A percentile compares a stretch with the other conserved stretches of the same genome.
Evolutionary conservation across 2,888 invertebrate genomes (phyloP).

Genomic region (Pegoplata infirma): DNA sequence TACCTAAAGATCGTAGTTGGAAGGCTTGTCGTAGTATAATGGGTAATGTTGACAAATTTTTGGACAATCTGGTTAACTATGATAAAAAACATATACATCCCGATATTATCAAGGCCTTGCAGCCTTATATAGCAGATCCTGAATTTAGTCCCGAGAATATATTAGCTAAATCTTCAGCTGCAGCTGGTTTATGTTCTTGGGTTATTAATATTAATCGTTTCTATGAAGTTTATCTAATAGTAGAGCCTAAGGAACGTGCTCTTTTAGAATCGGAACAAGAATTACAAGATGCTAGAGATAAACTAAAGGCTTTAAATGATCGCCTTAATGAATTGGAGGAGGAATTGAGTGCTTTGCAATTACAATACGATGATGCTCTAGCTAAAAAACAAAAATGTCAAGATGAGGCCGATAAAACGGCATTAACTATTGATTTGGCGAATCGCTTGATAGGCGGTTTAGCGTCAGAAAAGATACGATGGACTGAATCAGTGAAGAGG

Average conservation of each 20-base stretch:
- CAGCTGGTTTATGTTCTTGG: slow-evolving; percentile 96
- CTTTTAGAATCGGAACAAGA: slow-evolving; percentile 91
- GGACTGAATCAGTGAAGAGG: slow-evolving; percentile 84
- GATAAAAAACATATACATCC: slow-evolving; percentile 96
- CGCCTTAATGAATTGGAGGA: slow-evolving; percentile 85
- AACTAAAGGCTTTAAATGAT: slow-evolving; percentile 86
- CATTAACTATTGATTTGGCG: slow-evolving; percentile 92
- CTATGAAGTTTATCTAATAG: slow-evolving; percentile 93
- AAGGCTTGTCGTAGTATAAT: slow-evolving; percentile 93
- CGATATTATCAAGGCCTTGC: slow-evolving; percentile 89
- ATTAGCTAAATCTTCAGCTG: slow-evolving; percentile 91
- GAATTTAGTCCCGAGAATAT: slow-evolving; percentile 93
- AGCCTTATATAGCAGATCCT: slow-evolving; percentile 80
- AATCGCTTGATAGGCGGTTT: slow-evolving; percentile 94
- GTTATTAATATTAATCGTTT: slow-evolving; percentile 94
- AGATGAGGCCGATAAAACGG: slow-evolving; percentile 94
- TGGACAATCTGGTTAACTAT: slow-evolving; percentile 89
- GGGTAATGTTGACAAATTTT: slow-evolving; percentile 92
- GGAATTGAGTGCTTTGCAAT: slow-evolving; percentile 86
- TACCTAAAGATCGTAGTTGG: slow-evolving; percentile 96
- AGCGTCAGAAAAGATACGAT: slow-evolving; percentile 93
- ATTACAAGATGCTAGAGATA: slow-evolving; percentile 88
- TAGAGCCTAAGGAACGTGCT: slow-evolving; percentile 94
- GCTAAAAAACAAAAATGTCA: slow-evolving; percentile 93
- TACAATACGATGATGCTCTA: slow-evolving; percentile 91